Conservation (phyloP, 2,797 vertebrate species). For the Gouania willdenowi region DNA sequence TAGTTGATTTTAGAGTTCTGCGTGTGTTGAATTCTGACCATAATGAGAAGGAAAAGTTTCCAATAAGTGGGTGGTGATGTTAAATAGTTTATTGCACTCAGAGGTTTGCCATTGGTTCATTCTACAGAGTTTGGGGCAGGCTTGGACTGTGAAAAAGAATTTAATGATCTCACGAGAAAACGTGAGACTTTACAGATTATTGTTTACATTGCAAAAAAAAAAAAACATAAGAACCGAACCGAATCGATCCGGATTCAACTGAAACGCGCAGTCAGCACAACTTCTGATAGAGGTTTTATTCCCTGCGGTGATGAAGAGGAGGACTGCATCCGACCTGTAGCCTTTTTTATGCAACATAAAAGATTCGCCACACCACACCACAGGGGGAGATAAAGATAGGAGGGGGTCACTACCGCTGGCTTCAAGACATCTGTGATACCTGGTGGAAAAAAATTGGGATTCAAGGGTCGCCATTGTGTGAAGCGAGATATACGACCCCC, state of each 20-base stretch:
- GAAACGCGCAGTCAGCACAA: slow-evolving; percentile 48
- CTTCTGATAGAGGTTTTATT: slow-evolving; percentile 49
- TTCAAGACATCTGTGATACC: slow-evolving; percentile 50
- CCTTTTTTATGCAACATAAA: slow-evolving; percentile 59
- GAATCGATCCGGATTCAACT: slow-evolving; percentile 86
- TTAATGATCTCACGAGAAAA: slow-evolving; percentile 89
- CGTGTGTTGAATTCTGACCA: slow-evolving; percentile 27
- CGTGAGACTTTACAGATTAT: slow-evolving; percentile 88
- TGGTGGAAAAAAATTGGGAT: slow-evolving; percentile 48
- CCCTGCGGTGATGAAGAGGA: slow-evolving; percentile 39
- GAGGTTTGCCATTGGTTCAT: slow-evolving; percentile 57
- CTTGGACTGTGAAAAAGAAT: slow-evolving; percentile 68
- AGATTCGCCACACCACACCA: slow-evolving; percentile 54
- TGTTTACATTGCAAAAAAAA: slow-evolving; percentile 86
- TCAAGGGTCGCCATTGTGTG: slow-evolving; percentile 65
- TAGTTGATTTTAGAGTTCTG: too few species aligned
- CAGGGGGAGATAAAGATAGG: slow-evolving; percentile 43
- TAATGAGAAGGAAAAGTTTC: slow-evolving; percentile 35
- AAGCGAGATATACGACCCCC: slow-evolving; percentile 30
- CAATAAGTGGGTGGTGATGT: slow-evolving; percentile 47
- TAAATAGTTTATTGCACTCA: slow-evolving; percentile 40
- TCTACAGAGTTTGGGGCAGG: slow-evolving; percentile 55
- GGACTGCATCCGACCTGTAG: slow-evolving; percentile 61
- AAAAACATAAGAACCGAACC: slow-evolving; percentile 80
- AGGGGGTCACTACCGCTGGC: slow-evolving; percentile 41